Evolutionary conservation across 2,113 vertebrate genomes (phyloP), one percentile per base, ranked within the genome.

Genomic region (Neolamprologus caudopunctatus): DNA sequence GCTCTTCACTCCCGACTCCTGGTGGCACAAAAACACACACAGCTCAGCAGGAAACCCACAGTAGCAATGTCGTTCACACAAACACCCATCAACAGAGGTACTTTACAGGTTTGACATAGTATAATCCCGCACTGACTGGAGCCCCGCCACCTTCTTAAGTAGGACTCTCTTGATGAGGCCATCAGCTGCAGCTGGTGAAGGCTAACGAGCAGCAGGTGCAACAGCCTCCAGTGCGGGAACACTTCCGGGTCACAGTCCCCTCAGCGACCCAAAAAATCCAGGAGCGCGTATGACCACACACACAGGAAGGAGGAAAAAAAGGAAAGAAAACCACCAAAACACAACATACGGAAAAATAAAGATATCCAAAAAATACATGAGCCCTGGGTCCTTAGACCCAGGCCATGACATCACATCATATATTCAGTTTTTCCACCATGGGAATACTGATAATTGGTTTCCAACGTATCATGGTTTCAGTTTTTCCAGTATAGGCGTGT

Each of bases 21-120:
- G 28, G 58, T 63, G 58, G 6, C 58, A 33, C 58, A 19, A 63
- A 61, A 63, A 19, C 58, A 19, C 28, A 61, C 9, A 33, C 58
- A 19, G 58, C 28, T 61, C 58, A 61, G 58, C 58, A 61, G 58
- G 58, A 61, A 61, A 61, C 58, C 58, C 58, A 63, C 58, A 19
- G 28, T 33, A 11, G 58, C 2, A 16, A 17, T 61, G 57, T 3
- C 5, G 1, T 33, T 63, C 58, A 63, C 58, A 61, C 28, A 61
- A 61, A 61, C 5, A 33, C 28, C 28, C 16, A 33, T 3, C 16
- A 61, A 61, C 57, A 33, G 57, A 61, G 28, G 9, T 61, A 61
- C 57, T 61, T 61, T 61, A 61, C 28, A 61, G 57, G 28, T 17
- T 4, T 17, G 28, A 10, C 28, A 61, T 61, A 19, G 28, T 1